Evolutionary conservation across 2,888 invertebrate genomes (phyloP).

Genomic region (Lymantria dispar): DNA sequence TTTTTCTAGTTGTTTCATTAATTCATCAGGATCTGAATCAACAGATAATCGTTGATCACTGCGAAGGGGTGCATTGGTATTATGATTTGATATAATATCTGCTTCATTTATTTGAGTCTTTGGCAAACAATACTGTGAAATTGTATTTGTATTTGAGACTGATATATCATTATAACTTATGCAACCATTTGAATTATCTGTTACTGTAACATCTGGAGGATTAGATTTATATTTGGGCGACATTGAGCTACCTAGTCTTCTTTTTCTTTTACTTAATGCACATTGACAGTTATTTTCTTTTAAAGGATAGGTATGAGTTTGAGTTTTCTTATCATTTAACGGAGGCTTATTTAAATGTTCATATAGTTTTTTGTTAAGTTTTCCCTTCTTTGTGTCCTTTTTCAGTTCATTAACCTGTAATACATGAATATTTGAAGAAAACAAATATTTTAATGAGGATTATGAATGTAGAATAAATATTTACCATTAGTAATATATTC

Average conservation of each 20-base stretch:
- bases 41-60: slow-evolving; percentile 30
- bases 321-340: slow-evolving; percentile 59
- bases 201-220: slow-evolving; percentile 3
- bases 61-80: slow-evolving; percentile 20
- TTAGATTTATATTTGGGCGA: slow-evolving; percentile 26
- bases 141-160: slow-evolving; percentile 22
- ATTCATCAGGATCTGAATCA: slow-evolving; percentile 59
- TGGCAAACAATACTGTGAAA: background rate
- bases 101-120: slow-evolving; percentile 7
- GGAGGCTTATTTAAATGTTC: slow-evolving; percentile 57
- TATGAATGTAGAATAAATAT: background rate
- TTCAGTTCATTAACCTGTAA: slow-evolving; percentile 64
- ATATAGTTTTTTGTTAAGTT: slow-evolving; percentile 57
- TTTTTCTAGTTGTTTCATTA: slow-evolving; percentile 69
- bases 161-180: slow-evolving; percentile 28
- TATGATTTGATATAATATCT: slow-evolving; percentile 2
- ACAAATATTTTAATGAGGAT: background rate
- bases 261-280: slow-evolving; percentile 47
- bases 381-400: slow-evolving; percentile 60
- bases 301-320: slow-evolving; percentile 37
- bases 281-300: slow-evolving; percentile 57
- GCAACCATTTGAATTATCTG: slow-evolving; percentile 8
- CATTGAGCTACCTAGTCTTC: slow-evolving; percentile 28
- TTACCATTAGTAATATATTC: slow-evolving; percentile 61
- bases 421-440: background rate